A percentile compares a stretch with the other conserved stretches of the same genome.
Evolutionary conservation across 1,140 invertebrate species (phyloP).

Genomic region (Pseudomyrmex dendroicus): DNA sequence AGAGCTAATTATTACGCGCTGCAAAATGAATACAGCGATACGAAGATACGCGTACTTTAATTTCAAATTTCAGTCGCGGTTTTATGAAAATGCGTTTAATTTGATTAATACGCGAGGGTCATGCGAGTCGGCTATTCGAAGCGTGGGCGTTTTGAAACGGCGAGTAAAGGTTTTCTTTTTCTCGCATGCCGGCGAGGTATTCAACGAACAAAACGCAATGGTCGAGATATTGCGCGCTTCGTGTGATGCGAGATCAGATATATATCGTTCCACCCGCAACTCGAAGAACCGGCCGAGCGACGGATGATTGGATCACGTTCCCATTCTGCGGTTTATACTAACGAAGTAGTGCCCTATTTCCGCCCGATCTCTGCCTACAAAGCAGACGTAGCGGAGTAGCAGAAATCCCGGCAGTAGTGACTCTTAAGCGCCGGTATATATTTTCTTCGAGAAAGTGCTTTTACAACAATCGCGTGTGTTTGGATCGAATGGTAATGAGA

Average conservation of each 20-base stretch:
- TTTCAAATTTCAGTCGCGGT: not conserved
- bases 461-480: not conserved
- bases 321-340: conserved; percentile 69
- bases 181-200: conserved; percentile 2
- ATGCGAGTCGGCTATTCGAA: conserved; percentile 8
- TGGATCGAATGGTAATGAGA: not conserved
- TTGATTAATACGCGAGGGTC: conserved; percentile 28
- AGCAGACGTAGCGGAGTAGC: conserved; percentile 18
- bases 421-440: not conserved
- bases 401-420: conserved; percentile 19
- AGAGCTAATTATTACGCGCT: not conserved
- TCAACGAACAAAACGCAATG: conserved; percentile 35
- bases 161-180: conserved; percentile 14
- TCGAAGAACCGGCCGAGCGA: conserved; percentile 57
- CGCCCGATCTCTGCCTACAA: conserved; percentile 30
- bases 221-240: conserved; percentile 59
- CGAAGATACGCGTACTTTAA: not conserved
- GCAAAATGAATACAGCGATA: conserved; percentile 1
- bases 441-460: conserved; percentile 18
- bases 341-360: conserved; percentile 65
- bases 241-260: conserved; percentile 60
- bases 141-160: conserved; percentile 11
- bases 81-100: conserved; percentile 9
- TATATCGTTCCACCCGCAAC: conserved; percentile 45
- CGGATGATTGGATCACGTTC: conserved; percentile 72